These are phyloP conservation scores for Heliconius hewitsoni DNA, from an alignment of 1,140 invertebrate species.

Conservation along the genomic window DNA sequence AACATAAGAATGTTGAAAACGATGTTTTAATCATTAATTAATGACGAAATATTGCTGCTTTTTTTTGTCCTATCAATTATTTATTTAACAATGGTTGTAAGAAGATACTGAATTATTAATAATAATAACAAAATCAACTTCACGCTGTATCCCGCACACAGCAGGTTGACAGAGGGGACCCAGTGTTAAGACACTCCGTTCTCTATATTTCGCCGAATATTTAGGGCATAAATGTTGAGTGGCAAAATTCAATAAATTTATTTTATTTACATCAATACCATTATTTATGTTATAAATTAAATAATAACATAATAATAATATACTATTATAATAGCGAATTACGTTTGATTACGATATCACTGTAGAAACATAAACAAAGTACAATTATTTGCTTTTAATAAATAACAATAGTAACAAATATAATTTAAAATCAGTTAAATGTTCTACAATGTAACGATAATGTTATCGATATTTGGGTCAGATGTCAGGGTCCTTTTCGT, in stretches of 20 bases:
- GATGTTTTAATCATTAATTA: neutral
- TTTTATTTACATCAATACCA: neutral
- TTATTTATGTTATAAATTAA: too few relatives aligned
- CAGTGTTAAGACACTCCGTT: too few relatives aligned
- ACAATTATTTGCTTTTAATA: neutral
- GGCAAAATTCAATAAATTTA: too few relatives aligned
- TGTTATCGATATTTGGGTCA: conserved; percentile 53
- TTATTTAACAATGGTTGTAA: too few relatives aligned
- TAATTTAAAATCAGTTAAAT: neutral
- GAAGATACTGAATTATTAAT: too few relatives aligned
- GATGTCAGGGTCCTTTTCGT: conserved; percentile 40
- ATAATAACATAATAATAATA: neutral
- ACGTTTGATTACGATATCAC: neutral
- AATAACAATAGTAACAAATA: neutral
- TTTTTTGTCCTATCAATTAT: too few relatives aligned
- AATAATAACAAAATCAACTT: too few relatives aligned
- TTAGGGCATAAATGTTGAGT: too few relatives aligned
- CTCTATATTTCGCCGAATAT: too few relatives aligned
- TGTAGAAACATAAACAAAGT: neutral
- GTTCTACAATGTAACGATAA: neutral
- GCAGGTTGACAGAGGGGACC: too few relatives aligned
- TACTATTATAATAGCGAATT: neutral
- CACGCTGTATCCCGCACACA: too few relatives aligned
- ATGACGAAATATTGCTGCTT: neutral
- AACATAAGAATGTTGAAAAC: neutral